Conservation (phyloP, 2,113 vertebrate genomes). For the Polyodon spathula region DNA sequence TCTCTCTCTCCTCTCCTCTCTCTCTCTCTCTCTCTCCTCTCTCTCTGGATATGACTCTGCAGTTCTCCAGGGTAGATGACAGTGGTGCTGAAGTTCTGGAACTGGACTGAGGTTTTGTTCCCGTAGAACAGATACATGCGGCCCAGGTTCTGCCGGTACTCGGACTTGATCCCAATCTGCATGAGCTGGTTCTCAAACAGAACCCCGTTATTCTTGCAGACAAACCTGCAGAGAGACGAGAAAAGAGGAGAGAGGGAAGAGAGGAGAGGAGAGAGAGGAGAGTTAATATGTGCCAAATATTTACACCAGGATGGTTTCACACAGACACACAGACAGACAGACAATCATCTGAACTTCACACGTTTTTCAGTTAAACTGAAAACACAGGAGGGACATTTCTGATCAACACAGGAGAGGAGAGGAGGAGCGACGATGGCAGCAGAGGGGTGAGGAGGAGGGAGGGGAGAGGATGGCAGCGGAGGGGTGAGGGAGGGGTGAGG, state of each 20-base stretch:
- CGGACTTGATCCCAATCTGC: conserved; percentile 86
- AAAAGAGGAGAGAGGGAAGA: not conserved
- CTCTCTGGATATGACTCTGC: conserved; percentile 76
- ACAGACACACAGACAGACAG: too few relatives aligned
- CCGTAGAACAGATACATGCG: conserved; percentile 91
- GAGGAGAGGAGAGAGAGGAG: not conserved
- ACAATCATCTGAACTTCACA: too few relatives aligned
- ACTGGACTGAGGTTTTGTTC: conserved; percentile 87
- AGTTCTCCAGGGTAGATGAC: conserved; percentile 76
- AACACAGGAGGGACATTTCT: too few relatives aligned
- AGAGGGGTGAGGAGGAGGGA: not conserved
- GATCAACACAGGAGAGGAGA: conserved; percentile 4
- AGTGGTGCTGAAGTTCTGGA: conserved; percentile 73
- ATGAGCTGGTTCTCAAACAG: conserved; percentile 87
- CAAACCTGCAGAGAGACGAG: conserved; percentile 57
- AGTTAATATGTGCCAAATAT: too few relatives aligned
- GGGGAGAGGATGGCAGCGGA: not conserved
- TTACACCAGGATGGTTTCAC: too few relatives aligned
- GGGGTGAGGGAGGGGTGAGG: not conserved
- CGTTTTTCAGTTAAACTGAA: too few relatives aligned
- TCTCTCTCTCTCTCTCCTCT: not conserved
- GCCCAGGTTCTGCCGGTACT: conserved; percentile 86
- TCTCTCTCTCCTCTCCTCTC: too few relatives aligned
- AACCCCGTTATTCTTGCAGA: conserved; percentile 88
- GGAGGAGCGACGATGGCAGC: not conserved